Evolutionary conservation across 2,113 vertebrate genomes (phyloP).

Genomic region (Eurystomus gularis): DNA sequence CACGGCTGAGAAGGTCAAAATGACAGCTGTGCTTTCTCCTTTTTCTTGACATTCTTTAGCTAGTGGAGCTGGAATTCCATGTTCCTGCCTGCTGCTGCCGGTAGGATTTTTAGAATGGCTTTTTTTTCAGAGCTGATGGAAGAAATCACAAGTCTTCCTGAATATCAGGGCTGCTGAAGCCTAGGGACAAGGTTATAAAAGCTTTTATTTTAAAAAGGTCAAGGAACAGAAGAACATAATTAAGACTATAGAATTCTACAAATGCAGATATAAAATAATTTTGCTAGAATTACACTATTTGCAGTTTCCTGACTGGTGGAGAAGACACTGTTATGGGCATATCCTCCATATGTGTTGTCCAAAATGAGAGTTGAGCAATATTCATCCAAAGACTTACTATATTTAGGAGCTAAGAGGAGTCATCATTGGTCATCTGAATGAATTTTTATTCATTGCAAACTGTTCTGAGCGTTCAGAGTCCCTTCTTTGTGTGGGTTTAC

Average conservation of each 20-base stretch:
- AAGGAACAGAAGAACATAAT: background rate
- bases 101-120: background rate
- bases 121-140: background rate
- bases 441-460: background rate
- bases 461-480: background rate
- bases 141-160: background rate
- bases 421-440: background rate
- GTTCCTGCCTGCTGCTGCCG: background rate
- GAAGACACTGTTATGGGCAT: background rate
- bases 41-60: background rate
- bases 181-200: background rate
- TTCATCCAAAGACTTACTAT: background rate
- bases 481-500: background rate
- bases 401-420: background rate
- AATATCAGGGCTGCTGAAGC: background rate
- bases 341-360: background rate
- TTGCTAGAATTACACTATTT: background rate
- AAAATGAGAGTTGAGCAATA: background rate
- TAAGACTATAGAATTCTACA: background rate
- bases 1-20: background rate
- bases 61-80: background rate
- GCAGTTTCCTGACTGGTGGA: background rate
- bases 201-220: background rate
- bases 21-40: conserved; percentile 11
- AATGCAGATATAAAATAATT: background rate